Base-by-base conservation (phyloP, 2,888 invertebrate genomes). In the Brenthis ino region DNA sequence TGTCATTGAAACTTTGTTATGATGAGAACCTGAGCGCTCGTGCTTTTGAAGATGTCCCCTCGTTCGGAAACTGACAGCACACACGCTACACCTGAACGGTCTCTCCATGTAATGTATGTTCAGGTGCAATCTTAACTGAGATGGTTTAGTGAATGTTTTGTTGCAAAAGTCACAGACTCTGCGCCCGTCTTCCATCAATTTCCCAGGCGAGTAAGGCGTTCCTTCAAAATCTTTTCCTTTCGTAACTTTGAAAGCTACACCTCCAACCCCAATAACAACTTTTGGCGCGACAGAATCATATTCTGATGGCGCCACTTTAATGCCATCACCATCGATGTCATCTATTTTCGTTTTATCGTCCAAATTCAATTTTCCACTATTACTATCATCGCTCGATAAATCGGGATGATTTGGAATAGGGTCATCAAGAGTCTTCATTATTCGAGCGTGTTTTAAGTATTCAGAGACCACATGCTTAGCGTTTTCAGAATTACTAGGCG, bases 31-130 rank as follows among this genome's bases (percentile, higher is more conserved):
- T 66, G 98, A 98, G 69, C 98, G 94, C 85, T 98, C 97, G 84
- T 99, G 99, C 88, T 98, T 98, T 82, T 98, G 97, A 68, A 99
- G 94, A 84, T 98, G 98, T 1, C 98, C 98, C 89, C 97, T 95
- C 54, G 98, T 96, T 80, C 97, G 94, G 84, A 99, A 99, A 78
- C 98, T 97, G 37, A 98, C 96, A 51, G 96, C 96, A 88, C 99
- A 99, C 3, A 97, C 96, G 79, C 98, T 97, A 86, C 99, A 99
- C 75, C 97, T 95, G 84, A 96, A 98, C 64, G 97, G 98, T 72
- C 98, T 94, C 85, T 98, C 98, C 94, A 99, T 96, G 81, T 98
- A 98, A 89, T 99, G 99, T 76, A 98, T 98, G 87, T 99, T 98
- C 86, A 98, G 96, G 89, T 99, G 99, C 73, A 99, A 93, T 74